Base-by-base conservation (phyloP, 2,113 vertebrate species). In the Rhea pennata region DNA sequence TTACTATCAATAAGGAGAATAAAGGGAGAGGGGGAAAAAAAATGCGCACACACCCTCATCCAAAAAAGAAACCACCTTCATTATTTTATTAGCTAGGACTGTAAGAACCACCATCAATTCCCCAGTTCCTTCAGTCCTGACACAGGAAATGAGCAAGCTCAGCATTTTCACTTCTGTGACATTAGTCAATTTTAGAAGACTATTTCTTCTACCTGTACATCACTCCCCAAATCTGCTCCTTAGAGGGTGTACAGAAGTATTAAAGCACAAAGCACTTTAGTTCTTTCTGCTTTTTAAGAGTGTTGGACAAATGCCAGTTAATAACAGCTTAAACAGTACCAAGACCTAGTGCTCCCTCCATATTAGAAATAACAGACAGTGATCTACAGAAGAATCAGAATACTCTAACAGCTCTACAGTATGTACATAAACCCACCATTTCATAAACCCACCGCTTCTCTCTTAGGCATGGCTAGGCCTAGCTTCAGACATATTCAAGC, bases 341-440 rank as follows among this genome's bases (percentile, higher is more conserved):
- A 9, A 23, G 39, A 8, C 10, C 79, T 12, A 51, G 21, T 10
- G 31, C 23, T 39, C 26, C 21, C 20, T 19, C 64, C 10, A 1
- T 3, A 11, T 2, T 0, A 6, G 54, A 16, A 17, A 54, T 1
- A 13, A 10, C 46, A n/a, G 74, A 15, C 20, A 42, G 59, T 8
- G 2, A 58, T 0, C 5, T 13, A 17, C 0, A 15, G 44, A 7
- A 12, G 26, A 13, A 33, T 3, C 0, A 1, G 36, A 58, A 46
- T 4, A 31, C 9, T n/a, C 36, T 0, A 7, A 23, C 0, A 2
- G 22, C 59, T 19, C 69, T 7, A 15, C 64, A 40, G 27, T n/a
- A 17, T 39, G 46, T 48, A 8, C 46, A 48, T 48, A 48, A 19
- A 19, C 46, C 46, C 46, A 48, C 1, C 71, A 2, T 21, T 26